Evolutionary conservation across 2,113 vertebrate species (phyloP), one percentile per base, ranked within the genome.

Genomic region (Pungitius pungitius): DNA sequence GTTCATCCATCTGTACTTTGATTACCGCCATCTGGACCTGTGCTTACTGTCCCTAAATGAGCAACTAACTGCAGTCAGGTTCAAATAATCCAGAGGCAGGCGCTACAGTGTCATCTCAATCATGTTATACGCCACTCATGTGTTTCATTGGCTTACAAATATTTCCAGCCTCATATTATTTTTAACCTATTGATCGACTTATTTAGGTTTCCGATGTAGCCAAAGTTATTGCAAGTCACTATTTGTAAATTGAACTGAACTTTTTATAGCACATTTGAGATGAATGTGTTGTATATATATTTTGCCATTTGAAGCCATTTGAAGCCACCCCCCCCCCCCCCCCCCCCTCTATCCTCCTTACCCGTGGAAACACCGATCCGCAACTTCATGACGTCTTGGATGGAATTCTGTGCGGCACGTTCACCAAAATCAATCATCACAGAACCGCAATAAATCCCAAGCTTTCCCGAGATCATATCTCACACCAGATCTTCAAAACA

Each of bases 131-230:
- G 0, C 2, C 2, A 70, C 69, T 27, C 17, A 39, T 42, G 20
- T 20, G 22, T 52, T 64, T 30, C 62, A 45, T 40, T 73, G 17
- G 10, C 4, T 40, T 33, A 59, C 33, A 65, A 24, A 52, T 37
- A 40, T n/a, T n/a, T n/a, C n/a, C 40, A 18, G 17, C 3, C 6
- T 20, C 12, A 30, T 24, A 5, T 30, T n/a, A 52, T 69, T 26
- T 20, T 52, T 79, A 56, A 17, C 27, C 18, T 27, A 51, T 20
- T 69, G 66, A 52, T 17, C 51, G 20, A 51, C 27, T 73, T 62
- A 39, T 45, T 73, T 40, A 71, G 56, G 24, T 56, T 49, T 67
- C 39, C 27, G 45, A 3, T 8, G 22, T 62, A 40, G 70, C 33
- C 39, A 30, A 22, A 61, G 49, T 10, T 18, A 45, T 45, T 61